These are phyloP conservation scores for Laterallus jamaicensis DNA, from an alignment of 2,113 vertebrate species.

Conservation along the genomic window DNA sequence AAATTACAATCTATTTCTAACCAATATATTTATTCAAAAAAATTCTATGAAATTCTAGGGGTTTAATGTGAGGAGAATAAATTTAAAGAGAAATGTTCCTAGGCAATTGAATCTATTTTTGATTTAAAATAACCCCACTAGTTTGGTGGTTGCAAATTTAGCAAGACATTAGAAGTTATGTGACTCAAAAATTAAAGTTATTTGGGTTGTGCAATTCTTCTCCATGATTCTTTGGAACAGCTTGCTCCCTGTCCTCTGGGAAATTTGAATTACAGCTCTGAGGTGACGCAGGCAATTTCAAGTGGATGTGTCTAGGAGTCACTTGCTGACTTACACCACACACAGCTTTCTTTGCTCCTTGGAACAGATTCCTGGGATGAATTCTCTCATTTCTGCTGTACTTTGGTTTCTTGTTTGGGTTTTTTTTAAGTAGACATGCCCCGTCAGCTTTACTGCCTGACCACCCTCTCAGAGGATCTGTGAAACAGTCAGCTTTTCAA, in stretches of 20 bases:
- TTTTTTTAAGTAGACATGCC: not conserved
- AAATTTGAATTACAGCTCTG: not conserved
- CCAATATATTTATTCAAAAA: not conserved
- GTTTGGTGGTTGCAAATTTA: not conserved
- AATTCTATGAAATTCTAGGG: not conserved
- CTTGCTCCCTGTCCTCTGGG: not conserved
- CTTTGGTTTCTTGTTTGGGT: rapidly evolving
- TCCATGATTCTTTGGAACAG: not conserved
- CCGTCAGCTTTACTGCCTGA: not conserved
- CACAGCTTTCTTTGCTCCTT: not conserved
- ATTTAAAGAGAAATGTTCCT: not conserved
- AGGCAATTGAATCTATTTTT: not conserved
- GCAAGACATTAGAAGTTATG: not conserved
- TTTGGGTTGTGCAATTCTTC: not conserved
- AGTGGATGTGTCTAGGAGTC: not conserved
- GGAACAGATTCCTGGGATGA: not conserved
- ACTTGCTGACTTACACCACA: not conserved
- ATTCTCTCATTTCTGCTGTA: not conserved
- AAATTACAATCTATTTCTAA: not conserved
- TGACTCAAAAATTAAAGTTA: not conserved
- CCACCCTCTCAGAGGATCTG: not conserved
- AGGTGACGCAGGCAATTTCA: not conserved
- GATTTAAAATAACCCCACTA: not conserved
- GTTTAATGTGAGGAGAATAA: not conserved
- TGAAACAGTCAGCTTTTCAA: not conserved